Evolutionary conservation across 2,888 invertebrate species (phyloP).

Genomic region (Julus scanicus): DNA sequence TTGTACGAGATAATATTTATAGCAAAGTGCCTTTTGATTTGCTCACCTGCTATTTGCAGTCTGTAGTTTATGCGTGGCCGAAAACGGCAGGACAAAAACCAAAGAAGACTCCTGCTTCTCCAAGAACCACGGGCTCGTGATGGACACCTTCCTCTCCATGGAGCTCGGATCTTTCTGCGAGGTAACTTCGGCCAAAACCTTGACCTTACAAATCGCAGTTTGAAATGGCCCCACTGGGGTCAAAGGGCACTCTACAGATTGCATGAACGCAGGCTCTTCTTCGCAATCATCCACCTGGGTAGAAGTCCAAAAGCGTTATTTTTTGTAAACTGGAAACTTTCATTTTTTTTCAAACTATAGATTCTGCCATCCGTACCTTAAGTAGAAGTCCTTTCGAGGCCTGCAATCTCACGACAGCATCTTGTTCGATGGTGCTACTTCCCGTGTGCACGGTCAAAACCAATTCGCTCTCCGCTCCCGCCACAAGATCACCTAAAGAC

Average conservation of each 20-base stretch:
- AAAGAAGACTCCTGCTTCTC: slow-evolving; percentile 77
- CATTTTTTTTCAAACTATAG: neutral
- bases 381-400: slow-evolving; percentile 77
- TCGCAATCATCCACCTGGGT: slow-evolving; percentile 55
- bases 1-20: too few relatives aligned
- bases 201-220: slow-evolving; percentile 73
- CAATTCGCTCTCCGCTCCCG: slow-evolving; percentile 83
- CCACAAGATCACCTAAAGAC: slow-evolving; percentile 75
- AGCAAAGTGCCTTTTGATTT: too few relatives aligned
- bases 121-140: slow-evolving; percentile 82
- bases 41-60: slow-evolving; percentile 76
- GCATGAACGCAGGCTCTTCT: slow-evolving; percentile 63
- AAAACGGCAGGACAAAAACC: slow-evolving; percentile 85
- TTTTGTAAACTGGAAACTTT: slow-evolving; percentile 60
- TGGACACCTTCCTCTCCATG: slow-evolving; percentile 81
- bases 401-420: slow-evolving; percentile 73
- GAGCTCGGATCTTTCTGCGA: slow-evolving; percentile 77
- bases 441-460: slow-evolving; percentile 81
- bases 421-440: slow-evolving; percentile 78
- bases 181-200: slow-evolving; percentile 79
- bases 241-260: slow-evolving; percentile 72
- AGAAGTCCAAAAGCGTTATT: slow-evolving; percentile 61
- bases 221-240: slow-evolving; percentile 75
- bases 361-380: slow-evolving; percentile 65
- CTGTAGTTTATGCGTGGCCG: slow-evolving; percentile 81